Conservation (phyloP, 1,140 invertebrate species). For the Drosophila sucinea region DNA sequence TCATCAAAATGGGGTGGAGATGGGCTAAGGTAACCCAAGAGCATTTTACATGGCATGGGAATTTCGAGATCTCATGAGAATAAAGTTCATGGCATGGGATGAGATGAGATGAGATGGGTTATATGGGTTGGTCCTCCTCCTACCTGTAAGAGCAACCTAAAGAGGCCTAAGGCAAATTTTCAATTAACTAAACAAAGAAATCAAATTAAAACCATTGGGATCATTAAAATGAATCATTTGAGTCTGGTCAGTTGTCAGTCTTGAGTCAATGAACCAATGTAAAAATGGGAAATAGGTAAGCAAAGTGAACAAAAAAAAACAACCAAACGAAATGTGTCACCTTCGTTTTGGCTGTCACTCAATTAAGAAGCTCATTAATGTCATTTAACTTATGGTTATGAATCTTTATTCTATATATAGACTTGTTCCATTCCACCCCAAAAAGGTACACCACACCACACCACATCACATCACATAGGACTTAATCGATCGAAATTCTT, state of each 20-base stretch:
- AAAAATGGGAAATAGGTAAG: no score
- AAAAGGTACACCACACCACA: conserved; percentile 15
- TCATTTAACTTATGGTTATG: conserved; percentile 39
- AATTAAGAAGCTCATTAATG: conserved; percentile 74
- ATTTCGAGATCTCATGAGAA: background rate
- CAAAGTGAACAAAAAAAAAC: no score
- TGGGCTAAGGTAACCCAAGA: conserved; percentile 15
- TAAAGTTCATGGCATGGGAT: conserved; percentile 13
- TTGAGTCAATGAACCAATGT: conserved; percentile 60
- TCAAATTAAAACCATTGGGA: conserved; percentile 58
- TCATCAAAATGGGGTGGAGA: conserved; percentile 17
- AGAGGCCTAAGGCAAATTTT: conserved; percentile 19
- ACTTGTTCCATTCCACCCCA: conserved; percentile 14
- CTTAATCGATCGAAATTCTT: conserved; percentile 32
- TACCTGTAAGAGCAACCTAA: background rate
- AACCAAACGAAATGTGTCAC: conserved; percentile 53
- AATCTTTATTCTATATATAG: conserved; percentile 39
- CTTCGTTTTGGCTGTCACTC: conserved; percentile 49
- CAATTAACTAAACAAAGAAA: conserved; percentile 64
- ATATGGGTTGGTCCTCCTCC: background rate
- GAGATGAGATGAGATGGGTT: background rate
- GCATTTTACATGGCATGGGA: conserved; percentile 19
- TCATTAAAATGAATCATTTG: conserved; percentile 51
- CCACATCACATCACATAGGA: conserved; percentile 8
- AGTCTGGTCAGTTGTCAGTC: no score